phyloP scores from a whole-genome alignment of 2,888 invertebrate species.

The Rosalia funebris region DNA sequence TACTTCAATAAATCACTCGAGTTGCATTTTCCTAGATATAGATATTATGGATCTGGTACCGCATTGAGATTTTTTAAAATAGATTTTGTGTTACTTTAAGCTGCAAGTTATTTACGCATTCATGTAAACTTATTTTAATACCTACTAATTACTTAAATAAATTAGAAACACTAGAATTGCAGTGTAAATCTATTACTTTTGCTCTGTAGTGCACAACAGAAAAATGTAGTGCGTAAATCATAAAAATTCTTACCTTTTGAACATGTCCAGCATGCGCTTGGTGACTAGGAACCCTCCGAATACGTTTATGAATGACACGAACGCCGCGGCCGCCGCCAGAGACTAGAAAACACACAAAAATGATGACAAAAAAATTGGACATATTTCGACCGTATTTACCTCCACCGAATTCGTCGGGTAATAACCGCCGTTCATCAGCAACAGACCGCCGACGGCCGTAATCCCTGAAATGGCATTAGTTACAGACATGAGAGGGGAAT shows the following conservation, averaged over 20 bases:
- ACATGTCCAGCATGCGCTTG: constrained; percentile 93
- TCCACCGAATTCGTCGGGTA: constrained; percentile 80
- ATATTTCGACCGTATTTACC: constrained; percentile 63
- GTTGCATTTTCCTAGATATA: too few species aligned
- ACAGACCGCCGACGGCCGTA: constrained; percentile 89
- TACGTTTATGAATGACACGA: constrained; percentile 89
- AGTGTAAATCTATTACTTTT: too few species aligned
- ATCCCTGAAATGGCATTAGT: constrained; percentile 93
- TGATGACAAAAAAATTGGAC: background rate
- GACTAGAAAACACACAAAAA: constrained; percentile 64
- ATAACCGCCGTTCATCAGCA: constrained; percentile 86
- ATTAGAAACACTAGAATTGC: too few species aligned
- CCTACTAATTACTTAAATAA: too few species aligned
- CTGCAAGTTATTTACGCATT: too few species aligned
- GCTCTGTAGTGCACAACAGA: too few species aligned
- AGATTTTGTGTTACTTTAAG: too few species aligned
- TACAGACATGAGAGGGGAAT: constrained; percentile 92
- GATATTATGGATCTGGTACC: too few species aligned
- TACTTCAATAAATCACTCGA: too few species aligned
- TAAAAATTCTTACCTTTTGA: constrained; percentile 77
- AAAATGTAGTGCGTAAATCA: too few species aligned
- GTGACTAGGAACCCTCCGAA: constrained; percentile 92
- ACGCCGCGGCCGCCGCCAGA: constrained; percentile 84
- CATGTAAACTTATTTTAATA: too few species aligned
- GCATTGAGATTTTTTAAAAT: too few species aligned